Evolutionary conservation across 2,797 vertebrate species (phyloP), one percentile per base, ranked within the genome.

Genomic region (Podargus strigoides): DNA sequence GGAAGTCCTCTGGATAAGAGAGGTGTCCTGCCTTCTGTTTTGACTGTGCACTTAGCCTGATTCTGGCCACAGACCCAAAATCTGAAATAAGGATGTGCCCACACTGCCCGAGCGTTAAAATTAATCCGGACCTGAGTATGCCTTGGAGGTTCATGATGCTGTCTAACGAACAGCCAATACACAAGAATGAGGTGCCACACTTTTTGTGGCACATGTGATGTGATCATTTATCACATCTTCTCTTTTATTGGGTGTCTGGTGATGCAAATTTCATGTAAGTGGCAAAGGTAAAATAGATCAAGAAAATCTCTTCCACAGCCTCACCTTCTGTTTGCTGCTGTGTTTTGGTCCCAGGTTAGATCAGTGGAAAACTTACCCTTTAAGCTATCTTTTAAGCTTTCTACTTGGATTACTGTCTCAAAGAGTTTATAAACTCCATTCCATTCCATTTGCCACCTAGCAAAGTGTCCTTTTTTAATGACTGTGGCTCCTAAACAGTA

Each of bases 171-270:
- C 32, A 44, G 34, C 49, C 34, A 42, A 4, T 1, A 7, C 32
- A 13, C 3, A 12, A 15, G 36, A 67, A 15, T 0, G 7, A 74
- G 42, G n/a, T 55, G 56, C 39, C 16, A 22, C 17, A 11, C 4
- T 55, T 34, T 47, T 26, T 39, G 21, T 63, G 47, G 5, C n/a
- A 28, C 41, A 13, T 46, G 23, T 23, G 13, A 2, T 7, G 4
- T 8, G 14, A 34, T 37, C 6, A 8, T 63, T 75, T 83, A 3
- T 50, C 27, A 1, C 0, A 0, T 46, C 19, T 55, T 14, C 7
- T 68, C 39, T 32, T n/a, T 30, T 37, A 2, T 22, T 1, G 1
- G 32, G 12, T 34, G 12, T 42, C 77, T 42, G 39, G 12, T 34
- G 27, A 14, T 16, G 12, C 30, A 34, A 53, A 46, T 27, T 36